Conservation (phyloP, 1,140 invertebrate genomes). For the Drosophila murphyi region DNA sequence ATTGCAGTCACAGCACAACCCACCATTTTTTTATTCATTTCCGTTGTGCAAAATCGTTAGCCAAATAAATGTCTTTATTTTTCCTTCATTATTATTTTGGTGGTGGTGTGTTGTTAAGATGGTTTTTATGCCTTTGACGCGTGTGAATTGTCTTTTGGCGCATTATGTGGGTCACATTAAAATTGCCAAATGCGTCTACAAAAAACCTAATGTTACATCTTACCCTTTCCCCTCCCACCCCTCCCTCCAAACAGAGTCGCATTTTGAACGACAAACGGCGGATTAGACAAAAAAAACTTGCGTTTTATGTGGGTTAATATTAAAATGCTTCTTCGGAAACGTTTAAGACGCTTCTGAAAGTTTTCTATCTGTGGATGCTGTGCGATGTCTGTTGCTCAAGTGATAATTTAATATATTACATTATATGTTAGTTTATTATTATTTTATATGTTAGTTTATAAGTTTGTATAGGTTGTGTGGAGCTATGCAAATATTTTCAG, state of each 20-base stretch:
- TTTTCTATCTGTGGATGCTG: background rate
- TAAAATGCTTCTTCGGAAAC: background rate
- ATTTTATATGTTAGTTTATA: no score
- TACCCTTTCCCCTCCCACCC: background rate
- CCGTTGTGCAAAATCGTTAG: constrained; percentile 53
- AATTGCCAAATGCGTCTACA: constrained; percentile 30
- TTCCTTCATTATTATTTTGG: background rate
- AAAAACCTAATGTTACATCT: background rate
- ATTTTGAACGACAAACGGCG: background rate
- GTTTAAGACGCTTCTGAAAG: background rate
- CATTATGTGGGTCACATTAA: constrained; percentile 56
- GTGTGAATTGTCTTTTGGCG: constrained; percentile 53
- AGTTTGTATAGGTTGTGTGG: no score
- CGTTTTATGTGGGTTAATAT: constrained; percentile 15
- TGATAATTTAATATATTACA: no score
- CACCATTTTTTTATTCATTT: constrained; percentile 45
- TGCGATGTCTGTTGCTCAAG: no score
- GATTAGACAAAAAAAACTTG: background rate
- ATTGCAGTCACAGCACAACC: constrained; percentile 36
- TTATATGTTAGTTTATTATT: no score
- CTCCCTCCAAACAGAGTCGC: background rate
- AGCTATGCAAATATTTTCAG: no score
- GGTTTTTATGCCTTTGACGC: constrained; percentile 45
- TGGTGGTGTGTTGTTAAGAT: constrained; percentile 22
- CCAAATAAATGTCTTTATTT: constrained; percentile 46